Conservation (phyloP, 2,797 vertebrate genomes). For the Phrynocephalus forsythii region DNA sequence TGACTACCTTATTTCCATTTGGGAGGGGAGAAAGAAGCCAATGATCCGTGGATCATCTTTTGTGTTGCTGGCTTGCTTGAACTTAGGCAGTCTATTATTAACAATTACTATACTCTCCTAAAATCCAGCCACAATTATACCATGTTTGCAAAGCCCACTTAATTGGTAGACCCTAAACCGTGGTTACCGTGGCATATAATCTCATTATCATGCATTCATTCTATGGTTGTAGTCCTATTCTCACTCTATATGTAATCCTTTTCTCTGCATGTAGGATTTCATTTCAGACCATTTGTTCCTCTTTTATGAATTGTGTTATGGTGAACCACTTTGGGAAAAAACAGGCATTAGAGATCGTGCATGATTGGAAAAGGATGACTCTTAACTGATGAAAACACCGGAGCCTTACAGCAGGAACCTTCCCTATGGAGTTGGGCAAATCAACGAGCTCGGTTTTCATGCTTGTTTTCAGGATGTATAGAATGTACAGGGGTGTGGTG, state of each 20-base stretch:
- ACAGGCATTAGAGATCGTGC: no score
- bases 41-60: constrained; percentile 26
- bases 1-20: not conserved
- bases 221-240: not conserved
- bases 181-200: constrained; percentile 45
- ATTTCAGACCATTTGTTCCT: not conserved
- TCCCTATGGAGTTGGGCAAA: no score
- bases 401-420: no score
- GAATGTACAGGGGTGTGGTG: no score
- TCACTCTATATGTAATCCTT: not conserved
- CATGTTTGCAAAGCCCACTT: not conserved
- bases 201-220: constrained; percentile 14
- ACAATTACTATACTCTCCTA: constrained; percentile 49
- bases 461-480: no score
- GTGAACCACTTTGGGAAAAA: no score
- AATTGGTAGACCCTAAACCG: constrained; percentile 44
- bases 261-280: not conserved
- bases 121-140: constrained; percentile 34
- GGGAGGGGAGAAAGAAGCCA: constrained; percentile 11
- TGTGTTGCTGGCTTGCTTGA: constrained; percentile 36
- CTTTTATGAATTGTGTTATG: not conserved
- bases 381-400: no score
- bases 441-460: no score
- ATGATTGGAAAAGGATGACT: no score
- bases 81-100: constrained; percentile 39